Base-by-base conservation (phyloP, 2,888 invertebrate species). In the Pachymerium ferrugineum region DNA sequence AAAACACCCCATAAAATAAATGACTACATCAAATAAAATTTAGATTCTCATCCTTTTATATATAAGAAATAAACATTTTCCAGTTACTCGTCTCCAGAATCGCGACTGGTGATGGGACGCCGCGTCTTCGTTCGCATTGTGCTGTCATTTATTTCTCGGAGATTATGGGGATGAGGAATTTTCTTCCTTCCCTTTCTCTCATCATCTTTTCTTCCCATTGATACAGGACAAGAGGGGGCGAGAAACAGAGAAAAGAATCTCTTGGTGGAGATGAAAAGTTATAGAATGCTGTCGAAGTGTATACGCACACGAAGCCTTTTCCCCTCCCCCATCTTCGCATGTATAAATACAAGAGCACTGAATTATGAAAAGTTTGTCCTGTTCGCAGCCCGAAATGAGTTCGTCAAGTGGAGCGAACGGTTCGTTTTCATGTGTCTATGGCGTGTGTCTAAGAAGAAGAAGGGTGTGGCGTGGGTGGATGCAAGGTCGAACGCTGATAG, bases 381-480 rank as follows among this genome's bases (percentile, higher is more conserved):
- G 62, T 62, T 62, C 10, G 62, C 62, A 62, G 62, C 28, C 62
- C 62, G 62, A 69, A 69, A 69, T 69, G 70, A 69, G 71, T 71
- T 38, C 38, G 71, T 71, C 35, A 71, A 71, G 38, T 35, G 71
- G 35, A 71, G 38, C 71, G 71, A 71, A 69, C 33, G 69, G 28
- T 69, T 69, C 69, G 69, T 69, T 33, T 62, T 62, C 28, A 28
- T 62, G n/a, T 22, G 62, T 62, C 62, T 62, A 62, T 62, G n/a
- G n/a, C n/a, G 62, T 14, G 22, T 71, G 35, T 38, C 35, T 42
- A 30, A 30, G 33, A 69, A 69, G 33, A 10, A 14, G 31, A 28
- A 10, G 31, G 1, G 38, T 35, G 25, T n/a, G 25, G 71, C 22
- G 19, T 22, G 42, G 70, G 30, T 25, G 70, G 70, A 33, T 30